Percentiles rank a stretch among this genome's conserved stretches.
phyloP scores from a whole-genome alignment of 2,888 invertebrate species.

The Mimachlamys varia region DNA sequence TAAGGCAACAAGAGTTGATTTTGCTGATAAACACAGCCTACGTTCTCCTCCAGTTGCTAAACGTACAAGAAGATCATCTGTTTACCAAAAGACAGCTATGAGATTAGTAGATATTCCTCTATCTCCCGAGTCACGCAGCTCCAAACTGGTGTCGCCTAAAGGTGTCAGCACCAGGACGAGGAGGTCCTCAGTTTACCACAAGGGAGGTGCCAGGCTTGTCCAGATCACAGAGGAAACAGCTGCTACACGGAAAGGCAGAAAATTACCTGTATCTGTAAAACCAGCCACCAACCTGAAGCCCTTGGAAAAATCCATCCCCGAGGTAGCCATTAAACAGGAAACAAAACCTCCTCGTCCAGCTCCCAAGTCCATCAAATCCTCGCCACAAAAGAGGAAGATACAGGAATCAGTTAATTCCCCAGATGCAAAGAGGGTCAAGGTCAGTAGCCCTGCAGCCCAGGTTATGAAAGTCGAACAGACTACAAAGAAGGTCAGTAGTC shows the following conservation, averaged over 20 bases:
- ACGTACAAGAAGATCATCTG: conserved; percentile 63
- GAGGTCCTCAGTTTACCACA: conserved; percentile 65
- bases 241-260: conserved; percentile 24
- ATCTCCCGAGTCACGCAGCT: conserved; percentile 41
- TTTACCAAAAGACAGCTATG: conserved; percentile 57
- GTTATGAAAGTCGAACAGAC: neutral
- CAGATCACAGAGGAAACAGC: conserved; percentile 29
- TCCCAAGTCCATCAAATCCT: neutral
- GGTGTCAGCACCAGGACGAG: conserved; percentile 62
- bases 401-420: neutral
- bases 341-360: neutral
- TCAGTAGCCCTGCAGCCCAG: neutral
- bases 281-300: neutral
- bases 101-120: conserved; percentile 46
- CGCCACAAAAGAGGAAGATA: neutral
- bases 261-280: neutral
- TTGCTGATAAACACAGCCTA: neutral
- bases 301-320: neutral
- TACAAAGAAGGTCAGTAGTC: neutral
- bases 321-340: neutral
- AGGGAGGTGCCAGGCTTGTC: conserved; percentile 38
- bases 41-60: conserved; percentile 62
- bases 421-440: conserved; percentile 37
- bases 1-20: neutral
- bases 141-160: conserved; percentile 55